These are phyloP conservation scores for Stichopus horrens DNA, from an alignment of 53 echinoderm and acorn worm genomes.

Conservation along the genomic window DNA sequence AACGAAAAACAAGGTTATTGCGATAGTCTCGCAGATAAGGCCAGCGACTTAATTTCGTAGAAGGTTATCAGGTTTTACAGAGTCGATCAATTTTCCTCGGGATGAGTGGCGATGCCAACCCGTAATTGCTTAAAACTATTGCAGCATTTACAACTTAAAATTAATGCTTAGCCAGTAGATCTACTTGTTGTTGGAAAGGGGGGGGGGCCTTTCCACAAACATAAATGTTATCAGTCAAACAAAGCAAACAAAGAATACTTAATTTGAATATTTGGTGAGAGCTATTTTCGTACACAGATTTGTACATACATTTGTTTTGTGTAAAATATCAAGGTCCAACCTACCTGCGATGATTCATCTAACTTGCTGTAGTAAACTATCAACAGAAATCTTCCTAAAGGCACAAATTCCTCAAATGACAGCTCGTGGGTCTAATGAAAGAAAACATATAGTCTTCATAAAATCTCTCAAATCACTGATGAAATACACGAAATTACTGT, in stretches of 20 bases:
- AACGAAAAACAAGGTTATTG: too few species aligned
- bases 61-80: too few species aligned
- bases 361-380: conserved; percentile 76
- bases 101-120: too few species aligned
- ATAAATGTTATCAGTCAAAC: neutral
- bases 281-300: neutral
- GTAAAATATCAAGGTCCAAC: neutral
- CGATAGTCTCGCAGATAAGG: too few species aligned
- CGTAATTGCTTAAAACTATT: too few species aligned
- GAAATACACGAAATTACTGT: neutral
- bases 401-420: conserved; percentile 82
- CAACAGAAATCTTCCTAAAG: conserved; percentile 63
- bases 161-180: too few species aligned
- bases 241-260: neutral
- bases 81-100: too few species aligned
- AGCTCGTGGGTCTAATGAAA: conserved; percentile 56
- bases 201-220: too few species aligned
- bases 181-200: too few species aligned
- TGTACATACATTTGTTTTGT: neutral
- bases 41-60: too few species aligned
- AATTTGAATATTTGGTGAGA: too few species aligned
- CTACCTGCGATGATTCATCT: conserved; percentile 74
- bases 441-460: neutral
- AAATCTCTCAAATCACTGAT: neutral
- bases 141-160: too few species aligned